Percentiles rank a stretch among this genome's conserved stretches.
Evolutionary conservation across 2,113 vertebrate genomes (phyloP).

Genomic region (Menura novaehollandiae): DNA sequence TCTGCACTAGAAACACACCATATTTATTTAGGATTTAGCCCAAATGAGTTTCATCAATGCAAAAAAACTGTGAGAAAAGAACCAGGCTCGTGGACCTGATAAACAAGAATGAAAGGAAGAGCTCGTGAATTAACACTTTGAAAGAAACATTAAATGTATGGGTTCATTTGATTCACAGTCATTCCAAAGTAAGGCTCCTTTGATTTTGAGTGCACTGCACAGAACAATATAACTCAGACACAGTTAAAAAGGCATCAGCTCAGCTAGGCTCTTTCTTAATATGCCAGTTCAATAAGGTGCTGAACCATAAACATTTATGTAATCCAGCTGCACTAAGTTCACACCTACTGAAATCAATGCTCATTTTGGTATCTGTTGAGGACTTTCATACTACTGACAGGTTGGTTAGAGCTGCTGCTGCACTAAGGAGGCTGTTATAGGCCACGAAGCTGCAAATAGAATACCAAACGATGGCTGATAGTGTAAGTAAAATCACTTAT

Average conservation of each 20-base stretch:
- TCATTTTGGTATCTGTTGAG: neutral
- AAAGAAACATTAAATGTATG: neutral
- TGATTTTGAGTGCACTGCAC: neutral
- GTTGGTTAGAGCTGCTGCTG: neutral
- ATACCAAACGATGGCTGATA: neutral
- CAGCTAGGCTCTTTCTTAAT: neutral
- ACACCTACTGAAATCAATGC: neutral
- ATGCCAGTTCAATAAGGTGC: neutral
- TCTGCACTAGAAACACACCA: neutral
- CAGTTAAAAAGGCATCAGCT: neutral
- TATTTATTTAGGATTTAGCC: neutral
- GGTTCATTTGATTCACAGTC: neutral
- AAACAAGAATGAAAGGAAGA: neutral
- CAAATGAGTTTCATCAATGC: neutral
- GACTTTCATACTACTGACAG: neutral
- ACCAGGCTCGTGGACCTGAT: neutral
- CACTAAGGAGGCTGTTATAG: neutral
- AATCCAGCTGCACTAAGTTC: neutral
- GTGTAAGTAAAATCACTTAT: neutral
- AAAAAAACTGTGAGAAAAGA: neutral
- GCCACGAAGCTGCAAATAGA: neutral
- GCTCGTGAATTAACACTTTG: accelerated
- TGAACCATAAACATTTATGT: neutral
- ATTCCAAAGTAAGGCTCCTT: neutral
- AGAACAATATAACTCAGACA: neutral